phyloP scores from a whole-genome alignment of 2,888 invertebrate genomes.

The Tillus elongatus region DNA sequence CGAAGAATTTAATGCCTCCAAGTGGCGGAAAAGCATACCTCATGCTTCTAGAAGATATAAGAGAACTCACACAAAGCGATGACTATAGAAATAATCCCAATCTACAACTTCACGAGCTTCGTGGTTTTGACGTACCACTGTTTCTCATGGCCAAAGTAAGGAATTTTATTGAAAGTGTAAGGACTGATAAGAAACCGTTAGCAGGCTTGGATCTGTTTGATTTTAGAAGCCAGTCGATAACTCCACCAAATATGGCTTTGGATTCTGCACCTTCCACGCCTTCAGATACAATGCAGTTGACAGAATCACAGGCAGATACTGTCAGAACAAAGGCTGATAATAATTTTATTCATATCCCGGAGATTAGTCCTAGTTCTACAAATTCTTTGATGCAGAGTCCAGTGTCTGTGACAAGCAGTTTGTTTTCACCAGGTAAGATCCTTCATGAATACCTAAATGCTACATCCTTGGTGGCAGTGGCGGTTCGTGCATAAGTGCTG shows the following conservation, averaged over 20 bases:
- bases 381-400: constrained; percentile 38
- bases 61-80: constrained; percentile 62
- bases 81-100: constrained; percentile 60
- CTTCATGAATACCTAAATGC: too few relatives aligned
- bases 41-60: constrained; percentile 68
- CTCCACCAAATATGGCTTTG: constrained; percentile 34
- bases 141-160: constrained; percentile 69
- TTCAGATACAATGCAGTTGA: constrained; percentile 35
- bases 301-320: constrained; percentile 34
- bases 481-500: too few relatives aligned
- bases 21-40: constrained; percentile 73
- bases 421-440: constrained; percentile 27
- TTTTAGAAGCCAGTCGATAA: constrained; percentile 35
- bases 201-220: constrained; percentile 33
- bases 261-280: constrained; percentile 41
- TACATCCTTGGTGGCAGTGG: too few relatives aligned
- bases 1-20: constrained; percentile 65
- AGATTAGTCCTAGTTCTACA: constrained; percentile 39
- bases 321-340: constrained; percentile 23
- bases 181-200: constrained; percentile 34
- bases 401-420: constrained; percentile 26
- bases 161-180: constrained; percentile 48
- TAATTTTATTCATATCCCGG: constrained; percentile 39
- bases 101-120: constrained; percentile 56
- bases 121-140: constrained; percentile 66